Conservation (phyloP, 2,113 vertebrate species). For the Eudyptes chrysolophus region DNA sequence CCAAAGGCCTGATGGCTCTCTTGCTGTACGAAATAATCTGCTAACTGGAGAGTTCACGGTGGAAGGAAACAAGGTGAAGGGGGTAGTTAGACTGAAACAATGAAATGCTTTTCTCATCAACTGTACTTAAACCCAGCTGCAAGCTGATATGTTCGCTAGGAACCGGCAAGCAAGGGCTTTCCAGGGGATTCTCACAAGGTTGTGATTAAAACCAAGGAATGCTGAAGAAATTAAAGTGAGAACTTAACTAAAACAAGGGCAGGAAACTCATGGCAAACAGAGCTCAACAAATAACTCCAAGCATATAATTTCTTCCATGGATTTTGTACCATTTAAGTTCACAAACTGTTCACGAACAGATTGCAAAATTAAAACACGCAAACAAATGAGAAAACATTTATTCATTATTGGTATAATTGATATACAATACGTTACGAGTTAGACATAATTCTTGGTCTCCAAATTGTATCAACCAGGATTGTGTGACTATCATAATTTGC, state of each 20-base stretch:
- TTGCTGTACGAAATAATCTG: neutral
- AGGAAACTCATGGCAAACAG: neutral
- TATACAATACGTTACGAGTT: neutral
- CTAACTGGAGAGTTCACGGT: neutral
- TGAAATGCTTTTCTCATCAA: constrained; percentile 34
- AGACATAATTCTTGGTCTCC: neutral
- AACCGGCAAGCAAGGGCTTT: neutral
- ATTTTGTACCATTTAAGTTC: neutral
- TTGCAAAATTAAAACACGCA: constrained; percentile 3
- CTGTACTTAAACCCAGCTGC: neutral
- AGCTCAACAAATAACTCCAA: neutral
- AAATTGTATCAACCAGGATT: neutral
- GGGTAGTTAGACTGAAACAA: neutral
- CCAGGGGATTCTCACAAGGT: neutral
- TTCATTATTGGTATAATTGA: neutral
- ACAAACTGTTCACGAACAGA: neutral
- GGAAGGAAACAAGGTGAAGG: constrained; percentile 27
- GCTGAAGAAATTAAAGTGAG: neutral
- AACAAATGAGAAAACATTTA: neutral
- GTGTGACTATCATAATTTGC: neutral
- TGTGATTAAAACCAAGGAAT: neutral
- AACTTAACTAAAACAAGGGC: neutral
- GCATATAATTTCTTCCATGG: neutral
- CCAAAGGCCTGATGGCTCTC: neutral
- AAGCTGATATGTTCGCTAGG: neutral